Evolutionary conservation across 1,140 invertebrate species (phyloP).

Genomic region (Drosophila lini): DNA sequence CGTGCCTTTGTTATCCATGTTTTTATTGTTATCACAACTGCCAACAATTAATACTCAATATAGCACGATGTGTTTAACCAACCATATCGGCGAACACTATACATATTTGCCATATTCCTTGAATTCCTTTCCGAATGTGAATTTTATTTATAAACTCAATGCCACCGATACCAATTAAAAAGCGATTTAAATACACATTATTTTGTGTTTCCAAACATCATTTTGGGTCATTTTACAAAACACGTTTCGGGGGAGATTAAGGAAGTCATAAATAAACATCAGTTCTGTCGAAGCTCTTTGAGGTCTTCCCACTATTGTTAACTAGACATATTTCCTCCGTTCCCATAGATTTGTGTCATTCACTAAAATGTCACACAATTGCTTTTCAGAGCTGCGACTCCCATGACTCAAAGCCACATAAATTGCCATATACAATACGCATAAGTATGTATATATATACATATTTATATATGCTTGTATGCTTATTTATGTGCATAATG

Average conservation of each 20-base stretch:
- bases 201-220: slow-evolving; percentile 4
- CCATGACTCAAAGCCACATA: slow-evolving; percentile 47
- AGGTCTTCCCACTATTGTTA: slow-evolving; percentile 39
- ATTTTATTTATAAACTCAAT: slow-evolving; percentile 22
- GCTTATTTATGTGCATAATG: slow-evolving; percentile 11
- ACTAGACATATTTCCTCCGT: slow-evolving; percentile 8
- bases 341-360: slow-evolving; percentile 47
- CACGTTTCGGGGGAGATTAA: slow-evolving; percentile 17
- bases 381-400: slow-evolving; percentile 22
- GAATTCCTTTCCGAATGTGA: slow-evolving; percentile 11
- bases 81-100: slow-evolving; percentile 3
- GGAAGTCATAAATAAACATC: slow-evolving; percentile 45
- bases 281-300: slow-evolving; percentile 17
- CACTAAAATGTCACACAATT: slow-evolving; percentile 47
- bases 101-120: not conserved
- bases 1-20: not conserved
- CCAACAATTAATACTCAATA: slow-evolving; percentile 2
- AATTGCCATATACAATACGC: slow-evolving; percentile 33
- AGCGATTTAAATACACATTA: slow-evolving; percentile 33
- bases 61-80: not conserved
- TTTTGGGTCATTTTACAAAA: slow-evolving; percentile 16
- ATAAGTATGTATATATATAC: not conserved
- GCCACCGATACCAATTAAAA: slow-evolving; percentile 27
- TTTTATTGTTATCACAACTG: not conserved
- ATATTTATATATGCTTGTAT: not conserved